These are phyloP conservation scores for Anguilla japonica DNA, from an alignment of 2,113 vertebrate species.

Conservation along the genomic window DNA sequence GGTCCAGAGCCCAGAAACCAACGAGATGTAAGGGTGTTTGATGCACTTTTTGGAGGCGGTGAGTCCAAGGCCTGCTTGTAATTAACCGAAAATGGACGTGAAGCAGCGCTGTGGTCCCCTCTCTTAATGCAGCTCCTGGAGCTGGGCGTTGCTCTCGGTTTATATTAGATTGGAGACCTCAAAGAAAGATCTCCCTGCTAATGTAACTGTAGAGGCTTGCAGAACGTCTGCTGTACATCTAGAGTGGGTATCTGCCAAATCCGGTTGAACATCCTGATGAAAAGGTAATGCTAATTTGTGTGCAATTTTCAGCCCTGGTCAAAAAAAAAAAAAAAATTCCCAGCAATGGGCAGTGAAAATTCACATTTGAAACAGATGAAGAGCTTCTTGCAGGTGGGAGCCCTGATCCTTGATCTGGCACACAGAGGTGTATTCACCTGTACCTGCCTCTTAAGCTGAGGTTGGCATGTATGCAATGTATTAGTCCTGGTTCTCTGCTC, in stretches of 20 bases:
- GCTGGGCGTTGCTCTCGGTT: not conserved
- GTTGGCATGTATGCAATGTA: not conserved
- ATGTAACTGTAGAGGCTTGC: no score
- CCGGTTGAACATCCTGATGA: not conserved
- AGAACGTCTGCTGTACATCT: not conserved
- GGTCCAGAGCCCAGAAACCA: not conserved
- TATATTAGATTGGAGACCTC: not conserved
- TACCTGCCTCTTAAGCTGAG: not conserved
- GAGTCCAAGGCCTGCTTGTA: not conserved
- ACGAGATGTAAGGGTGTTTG: not conserved
- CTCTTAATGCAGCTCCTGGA: not conserved
- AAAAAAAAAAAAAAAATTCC: not conserved
- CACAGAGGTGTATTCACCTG: not conserved
- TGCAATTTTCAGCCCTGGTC: not conserved
- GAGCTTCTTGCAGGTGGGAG: not conserved
- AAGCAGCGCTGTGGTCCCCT: not conserved
- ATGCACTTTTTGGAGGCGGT: not conserved
- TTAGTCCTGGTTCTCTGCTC: not conserved
- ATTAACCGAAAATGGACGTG: not conserved
- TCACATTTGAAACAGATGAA: not conserved
- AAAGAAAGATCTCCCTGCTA: not conserved
- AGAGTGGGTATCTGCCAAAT: not conserved
- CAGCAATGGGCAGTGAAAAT: not conserved
- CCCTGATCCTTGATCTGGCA: not conserved
- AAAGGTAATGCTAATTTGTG: not conserved